Evolutionary conservation across 2,888 invertebrate species (phyloP), one percentile per base, ranked within the genome.

Genomic region (Megalurothrips usitatus): DNA sequence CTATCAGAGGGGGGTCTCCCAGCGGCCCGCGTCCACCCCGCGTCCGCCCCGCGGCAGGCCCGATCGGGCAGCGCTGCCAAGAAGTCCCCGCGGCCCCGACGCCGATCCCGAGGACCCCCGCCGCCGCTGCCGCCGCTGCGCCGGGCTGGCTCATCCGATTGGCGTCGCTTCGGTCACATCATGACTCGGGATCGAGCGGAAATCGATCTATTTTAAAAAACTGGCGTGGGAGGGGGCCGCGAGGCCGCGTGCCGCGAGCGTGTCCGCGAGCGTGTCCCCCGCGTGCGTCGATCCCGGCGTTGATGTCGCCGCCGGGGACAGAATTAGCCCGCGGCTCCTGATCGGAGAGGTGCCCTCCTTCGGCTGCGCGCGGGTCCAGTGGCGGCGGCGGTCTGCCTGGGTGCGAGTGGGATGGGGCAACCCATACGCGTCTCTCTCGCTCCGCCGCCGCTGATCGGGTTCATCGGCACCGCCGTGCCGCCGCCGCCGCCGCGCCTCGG

Each of bases 181-280:
- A 17, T 58, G 68, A 12, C 68, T 75, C 68, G 68, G 26, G 26
- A 75, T 75, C 68, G 68, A 75, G 68, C 68, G 68, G 68, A 75
- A 75, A 75, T 75, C 68, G 68, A 75, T 75, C 68, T 26, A 12
- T 75, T 75, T 75, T 75, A 26, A 75, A 75, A 75, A 75, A 23
- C 14, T 17, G 6, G n/a, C 17, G 58, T 52, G 52, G 12, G 52
- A 52, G 52, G 52, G 52, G 14, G 10, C 14, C 19, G 10, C 52
- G 52, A n/a, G 34, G 6, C 34, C 34, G n/a, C n/a, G n/a, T n/a
- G n/a, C 34, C 34, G 34, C 3, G 34, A 6, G 6, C 34, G 34
- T 2, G 34, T 2, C 2, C 34, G 34, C 34, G 34, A 2, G 34
- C 34, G 34, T 43, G 34, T 2, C 6, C 6, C 6, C n/a, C 6